Evolutionary conservation across 2,888 invertebrate genomes (phyloP).

Genomic region (Steinernema hermaphroditum): DNA sequence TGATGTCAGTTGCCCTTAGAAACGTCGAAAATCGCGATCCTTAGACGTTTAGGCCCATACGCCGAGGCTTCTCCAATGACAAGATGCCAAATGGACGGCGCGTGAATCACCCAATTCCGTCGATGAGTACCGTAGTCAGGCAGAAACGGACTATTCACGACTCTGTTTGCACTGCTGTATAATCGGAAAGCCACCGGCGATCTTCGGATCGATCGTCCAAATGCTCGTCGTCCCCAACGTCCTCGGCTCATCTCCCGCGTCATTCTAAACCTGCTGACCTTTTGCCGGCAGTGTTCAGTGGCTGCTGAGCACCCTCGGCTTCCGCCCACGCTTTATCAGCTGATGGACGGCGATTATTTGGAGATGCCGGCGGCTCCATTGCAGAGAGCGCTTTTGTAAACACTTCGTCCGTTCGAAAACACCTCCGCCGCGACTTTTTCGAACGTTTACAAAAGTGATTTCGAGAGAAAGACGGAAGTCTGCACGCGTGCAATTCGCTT

Average conservation of each 20-base stretch:
- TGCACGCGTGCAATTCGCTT: neutral
- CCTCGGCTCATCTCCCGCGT: too few relatives aligned
- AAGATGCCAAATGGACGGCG: too few relatives aligned
- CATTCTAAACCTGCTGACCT: too few relatives aligned
- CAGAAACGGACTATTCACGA: too few relatives aligned
- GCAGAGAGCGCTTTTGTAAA: conserved; percentile 16
- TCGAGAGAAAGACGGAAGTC: neutral
- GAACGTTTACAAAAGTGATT: neutral
- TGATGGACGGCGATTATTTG: neutral
- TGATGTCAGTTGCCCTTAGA: conserved; percentile 27
- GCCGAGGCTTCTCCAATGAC: too few relatives aligned
- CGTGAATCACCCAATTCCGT: too few relatives aligned
- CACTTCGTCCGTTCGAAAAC: conserved; percentile 7
- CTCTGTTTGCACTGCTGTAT: neutral
- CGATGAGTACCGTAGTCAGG: too few relatives aligned
- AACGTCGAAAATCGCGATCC: neutral
- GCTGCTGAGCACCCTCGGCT: neutral
- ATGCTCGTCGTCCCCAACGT: too few relatives aligned
- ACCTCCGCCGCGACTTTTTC: neutral
- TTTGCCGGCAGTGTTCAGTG: neutral
- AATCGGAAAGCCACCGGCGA: too few relatives aligned
- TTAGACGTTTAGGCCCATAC: too few relatives aligned
- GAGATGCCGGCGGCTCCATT: neutral
- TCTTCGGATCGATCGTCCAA: too few relatives aligned
- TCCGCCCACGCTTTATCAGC: conserved; percentile 1